These are phyloP conservation scores for Cantharis nigra DNA, from an alignment of 2,888 invertebrate genomes.

Conservation along the genomic window DNA sequence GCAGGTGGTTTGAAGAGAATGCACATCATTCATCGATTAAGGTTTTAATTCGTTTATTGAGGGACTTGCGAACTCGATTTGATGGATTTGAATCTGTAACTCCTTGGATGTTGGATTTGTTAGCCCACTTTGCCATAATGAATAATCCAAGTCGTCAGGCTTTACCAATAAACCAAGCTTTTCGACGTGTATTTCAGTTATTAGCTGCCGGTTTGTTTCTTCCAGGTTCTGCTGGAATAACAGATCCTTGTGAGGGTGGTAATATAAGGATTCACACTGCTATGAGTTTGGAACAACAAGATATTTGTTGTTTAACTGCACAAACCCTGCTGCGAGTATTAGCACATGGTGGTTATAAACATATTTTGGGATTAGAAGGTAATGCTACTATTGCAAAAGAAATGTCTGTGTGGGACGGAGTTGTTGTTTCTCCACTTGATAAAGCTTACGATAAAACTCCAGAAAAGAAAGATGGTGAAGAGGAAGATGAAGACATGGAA, in stretches of 20 bases:
- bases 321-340: constrained; percentile 91
- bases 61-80: constrained; percentile 89
- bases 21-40: constrained; percentile 96
- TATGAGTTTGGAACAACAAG: constrained; percentile 89
- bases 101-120: constrained; percentile 95
- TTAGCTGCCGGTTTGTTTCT: constrained; percentile 93
- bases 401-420: constrained; percentile 96
- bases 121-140: constrained; percentile 96
- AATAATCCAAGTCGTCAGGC: constrained; percentile 94
- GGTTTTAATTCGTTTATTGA: constrained; percentile 86
- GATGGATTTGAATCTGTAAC: constrained; percentile 88
- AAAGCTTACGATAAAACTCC: constrained; percentile 86
- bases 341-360: constrained; percentile 91
- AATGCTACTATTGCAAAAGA: constrained; percentile 67
- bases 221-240: constrained; percentile 90
- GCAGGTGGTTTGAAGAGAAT: constrained; percentile 98
- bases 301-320: constrained; percentile 90
- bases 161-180: constrained; percentile 89
- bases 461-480: constrained; percentile 75
- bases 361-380: constrained; percentile 75
- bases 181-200: constrained; percentile 86
- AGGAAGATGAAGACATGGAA: constrained; percentile 70
- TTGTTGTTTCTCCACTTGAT: constrained; percentile 93
- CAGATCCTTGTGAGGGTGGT: constrained; percentile 92
- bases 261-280: constrained; percentile 88